Evolutionary conservation across 35 echinoderm and acorn worm genomes (phyloP), one percentile per base, ranked within the genome.

Genomic region (Nesometra sesokonis): DNA sequence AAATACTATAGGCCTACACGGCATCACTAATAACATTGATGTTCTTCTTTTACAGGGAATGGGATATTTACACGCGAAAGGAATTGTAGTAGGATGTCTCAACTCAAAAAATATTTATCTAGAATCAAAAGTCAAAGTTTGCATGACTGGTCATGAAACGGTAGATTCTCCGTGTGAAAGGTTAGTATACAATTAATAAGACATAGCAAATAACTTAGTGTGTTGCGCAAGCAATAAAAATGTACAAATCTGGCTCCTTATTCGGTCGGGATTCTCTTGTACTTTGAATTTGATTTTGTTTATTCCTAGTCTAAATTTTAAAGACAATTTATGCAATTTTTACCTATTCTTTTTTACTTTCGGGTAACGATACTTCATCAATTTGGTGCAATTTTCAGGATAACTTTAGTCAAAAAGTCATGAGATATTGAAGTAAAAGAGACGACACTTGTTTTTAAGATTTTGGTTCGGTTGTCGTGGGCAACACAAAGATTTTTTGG

Each of bases 81-180:
- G 81, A 0, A 38, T 83, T 37, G 34, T 37, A 19, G 81, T 83
- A 11, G 81, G 81, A 17, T 37, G 81, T 38, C 36, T 83, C 3
- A 83, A 83, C 35, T 83, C 81, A 11, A 35, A 38, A 39, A 83
- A 83, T 39, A 83, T 83, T 83, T 83, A 37, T 31, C 21, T 83
- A 38, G 81, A 83, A 83, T 37, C n/a, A 11, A 83, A 83, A 37
- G 81, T 83, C 17, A 83, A 83, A 29, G 34, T 83, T 35, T 83
- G 81, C 35, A 35, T 83, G 36, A 30, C 37, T 3, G 81, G 81
- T 13, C 37, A 37, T 11, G 81, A 83, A 23, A 39, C 37, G 2
- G 81, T 83, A 11, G 81, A 83, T 23, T 38, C 34, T 9, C 33
- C 34, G 9, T 39, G 27, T 30, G 38, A 21, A 5, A 83, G 34